phyloP scores from a whole-genome alignment of 2,113 vertebrate genomes.

The Podiceps cristatus region DNA sequence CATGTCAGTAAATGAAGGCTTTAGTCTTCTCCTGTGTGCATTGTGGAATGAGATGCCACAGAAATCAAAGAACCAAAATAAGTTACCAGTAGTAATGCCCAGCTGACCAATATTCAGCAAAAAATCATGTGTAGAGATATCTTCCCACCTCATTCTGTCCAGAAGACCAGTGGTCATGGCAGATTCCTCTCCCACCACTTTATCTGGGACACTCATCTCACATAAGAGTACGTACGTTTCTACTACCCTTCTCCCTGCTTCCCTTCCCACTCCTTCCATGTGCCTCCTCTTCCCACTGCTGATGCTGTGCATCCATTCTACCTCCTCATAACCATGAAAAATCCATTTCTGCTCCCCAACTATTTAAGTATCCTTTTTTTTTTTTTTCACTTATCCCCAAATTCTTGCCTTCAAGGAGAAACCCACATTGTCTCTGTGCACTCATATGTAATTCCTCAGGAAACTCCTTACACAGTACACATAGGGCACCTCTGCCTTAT shows the following conservation, averaged over 20 bases:
- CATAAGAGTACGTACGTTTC: background rate
- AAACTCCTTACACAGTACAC: background rate
- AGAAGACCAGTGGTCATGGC: background rate
- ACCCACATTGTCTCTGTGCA: background rate
- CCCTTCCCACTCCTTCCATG: background rate
- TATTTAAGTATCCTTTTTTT: background rate
- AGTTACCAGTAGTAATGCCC: background rate
- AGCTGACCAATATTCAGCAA: background rate
- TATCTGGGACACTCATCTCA: background rate
- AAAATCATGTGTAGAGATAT: background rate
- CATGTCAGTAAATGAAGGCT: background rate
- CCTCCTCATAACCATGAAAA: background rate
- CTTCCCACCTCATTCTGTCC: background rate
- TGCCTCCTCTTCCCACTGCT: background rate
- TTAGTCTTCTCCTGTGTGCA: background rate
- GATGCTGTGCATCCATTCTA: background rate
- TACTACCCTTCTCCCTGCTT: background rate
- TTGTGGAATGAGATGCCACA: background rate
- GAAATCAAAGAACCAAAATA: conserved; percentile 1
- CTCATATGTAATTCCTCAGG: background rate
- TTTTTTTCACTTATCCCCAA: background rate
- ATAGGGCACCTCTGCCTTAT: background rate
- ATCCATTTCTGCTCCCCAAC: background rate
- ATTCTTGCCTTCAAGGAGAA: background rate
- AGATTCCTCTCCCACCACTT: background rate